A percentile compares a stretch with the other conserved stretches of the same genome.
These are phyloP conservation scores for Dusona sp. DNA, from an alignment of 2,888 invertebrate genomes.

Conservation along the genomic window DNA sequence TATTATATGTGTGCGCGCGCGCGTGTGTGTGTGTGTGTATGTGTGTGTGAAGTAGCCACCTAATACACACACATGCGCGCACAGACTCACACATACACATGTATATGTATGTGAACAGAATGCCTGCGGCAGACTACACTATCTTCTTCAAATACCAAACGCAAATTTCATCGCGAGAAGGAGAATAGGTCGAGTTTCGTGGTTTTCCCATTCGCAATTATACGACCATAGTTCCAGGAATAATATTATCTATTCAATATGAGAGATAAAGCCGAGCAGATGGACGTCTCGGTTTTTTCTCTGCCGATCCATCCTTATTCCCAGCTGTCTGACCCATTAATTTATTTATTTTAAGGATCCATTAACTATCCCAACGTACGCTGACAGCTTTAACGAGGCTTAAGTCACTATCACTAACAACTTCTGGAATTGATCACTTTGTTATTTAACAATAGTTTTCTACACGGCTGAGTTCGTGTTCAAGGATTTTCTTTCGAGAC, in stretches of 20 bases:
- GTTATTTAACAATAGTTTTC: neutral
- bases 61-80: neutral
- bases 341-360: neutral
- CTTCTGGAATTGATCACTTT: neutral
- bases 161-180: slow-evolving; percentile 49
- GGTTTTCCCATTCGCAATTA: slow-evolving; percentile 56
- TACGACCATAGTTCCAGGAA: slow-evolving; percentile 32
- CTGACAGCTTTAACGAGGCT: neutral
- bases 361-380: neutral
- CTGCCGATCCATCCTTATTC: neutral
- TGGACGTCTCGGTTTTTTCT: neutral
- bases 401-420: neutral
- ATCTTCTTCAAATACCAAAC: slow-evolving; percentile 24
- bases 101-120: neutral
- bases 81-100: too few species aligned
- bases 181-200: slow-evolving; percentile 42
- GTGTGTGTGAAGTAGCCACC: neutral
- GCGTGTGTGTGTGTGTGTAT: too few species aligned
- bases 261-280: neutral
- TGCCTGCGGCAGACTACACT: neutral
- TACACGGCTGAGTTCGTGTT: neutral
- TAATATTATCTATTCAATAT: slow-evolving; percentile 55
- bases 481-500: neutral
- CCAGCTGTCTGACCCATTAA: neutral
- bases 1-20: slow-evolving; percentile 3